These are phyloP conservation scores for Hyles euphorbiae DNA, from an alignment of 1,140 invertebrate species.

Conservation along the genomic window DNA sequence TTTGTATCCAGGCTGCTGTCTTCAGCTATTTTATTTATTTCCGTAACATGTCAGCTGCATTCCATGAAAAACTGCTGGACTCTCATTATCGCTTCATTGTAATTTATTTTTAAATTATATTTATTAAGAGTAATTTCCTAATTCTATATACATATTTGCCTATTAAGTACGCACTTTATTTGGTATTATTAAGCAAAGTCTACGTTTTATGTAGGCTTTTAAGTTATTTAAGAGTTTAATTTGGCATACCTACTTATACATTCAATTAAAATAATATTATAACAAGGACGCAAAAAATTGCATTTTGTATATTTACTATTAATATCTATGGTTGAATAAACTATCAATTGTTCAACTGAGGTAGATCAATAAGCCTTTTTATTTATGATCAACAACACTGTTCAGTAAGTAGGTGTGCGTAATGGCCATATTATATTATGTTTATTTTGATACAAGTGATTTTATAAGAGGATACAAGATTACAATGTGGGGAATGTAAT, in stretches of 20 bases:
- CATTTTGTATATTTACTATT: too few species aligned
- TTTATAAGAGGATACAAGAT: not conserved
- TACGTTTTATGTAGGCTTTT: constrained; percentile 73
- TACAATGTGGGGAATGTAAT: too few species aligned
- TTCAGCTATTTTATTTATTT: constrained; percentile 7
- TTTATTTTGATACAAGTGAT: constrained; percentile 10
- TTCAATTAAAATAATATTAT: not conserved
- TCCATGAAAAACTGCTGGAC: constrained; percentile 6
- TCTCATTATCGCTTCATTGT: constrained; percentile 10
- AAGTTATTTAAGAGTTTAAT: constrained; percentile 55
- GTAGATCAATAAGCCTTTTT: too few species aligned
- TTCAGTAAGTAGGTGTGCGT: not conserved
- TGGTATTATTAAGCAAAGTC: constrained; percentile 45
- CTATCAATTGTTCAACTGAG: too few species aligned
- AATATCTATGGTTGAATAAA: too few species aligned
- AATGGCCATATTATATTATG: constrained; percentile 18
- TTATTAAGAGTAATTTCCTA: constrained; percentile 16
- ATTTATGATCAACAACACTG: too few species aligned
- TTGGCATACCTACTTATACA: constrained; percentile 10
- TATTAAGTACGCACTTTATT: constrained; percentile 34
- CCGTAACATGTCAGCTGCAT: constrained; percentile 7
- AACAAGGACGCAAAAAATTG: too few species aligned
- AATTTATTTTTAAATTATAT: constrained; percentile 10
- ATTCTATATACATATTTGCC: constrained; percentile 14
- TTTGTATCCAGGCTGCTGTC: constrained; percentile 6